A percentile compares a stretch with the other conserved stretches of the same genome.
These are phyloP conservation scores for Pterophyllum scalare DNA, from an alignment of 2,113 vertebrate genomes.

Conservation along the genomic window DNA sequence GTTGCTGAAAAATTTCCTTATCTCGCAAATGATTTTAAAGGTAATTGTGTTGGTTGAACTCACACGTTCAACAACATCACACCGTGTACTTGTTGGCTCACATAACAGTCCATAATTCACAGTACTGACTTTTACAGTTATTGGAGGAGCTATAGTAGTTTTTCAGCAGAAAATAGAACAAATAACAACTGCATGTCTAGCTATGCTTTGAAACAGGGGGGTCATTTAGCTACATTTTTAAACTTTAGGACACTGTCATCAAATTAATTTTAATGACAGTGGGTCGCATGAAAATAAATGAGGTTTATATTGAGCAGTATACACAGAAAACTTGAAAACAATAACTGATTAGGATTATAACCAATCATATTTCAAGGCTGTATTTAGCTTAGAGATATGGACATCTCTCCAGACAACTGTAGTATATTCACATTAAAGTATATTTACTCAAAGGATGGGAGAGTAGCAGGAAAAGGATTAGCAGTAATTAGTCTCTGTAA, in stretches of 20 bases:
- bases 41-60: background rate
- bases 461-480: slow-evolving; percentile 10
- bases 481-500: slow-evolving; percentile 14
- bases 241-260: background rate
- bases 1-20: background rate
- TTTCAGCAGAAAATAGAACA: background rate
- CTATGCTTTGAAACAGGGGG: background rate
- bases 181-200: background rate
- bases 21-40: background rate
- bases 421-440: background rate
- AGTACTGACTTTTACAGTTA: background rate
- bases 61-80: background rate
- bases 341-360: background rate
- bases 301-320: background rate
- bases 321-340: slow-evolving; percentile 4
- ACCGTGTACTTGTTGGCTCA: background rate
- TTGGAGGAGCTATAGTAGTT: background rate
- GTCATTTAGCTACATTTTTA: background rate
- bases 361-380: background rate
- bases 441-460: slow-evolving; percentile 23
- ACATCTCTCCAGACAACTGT: slow-evolving; percentile 24
- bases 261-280: background rate
- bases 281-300: background rate
- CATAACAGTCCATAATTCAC: background rate
- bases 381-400: slow-evolving; percentile 15